phyloP scores from a whole-genome alignment of 1,140 invertebrate species.

The Leucophenga varia region DNA sequence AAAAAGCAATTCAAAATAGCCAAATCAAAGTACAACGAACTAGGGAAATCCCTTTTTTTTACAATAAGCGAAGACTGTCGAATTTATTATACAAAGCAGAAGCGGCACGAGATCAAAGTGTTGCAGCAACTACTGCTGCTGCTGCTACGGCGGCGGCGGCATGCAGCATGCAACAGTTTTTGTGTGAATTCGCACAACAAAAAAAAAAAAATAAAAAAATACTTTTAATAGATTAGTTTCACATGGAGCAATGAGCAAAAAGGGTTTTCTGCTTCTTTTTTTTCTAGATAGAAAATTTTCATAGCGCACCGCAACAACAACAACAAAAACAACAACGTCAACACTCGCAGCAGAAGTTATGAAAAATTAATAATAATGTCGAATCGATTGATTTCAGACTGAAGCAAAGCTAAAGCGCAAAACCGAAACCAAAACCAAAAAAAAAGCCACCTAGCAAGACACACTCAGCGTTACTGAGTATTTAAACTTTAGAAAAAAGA shows the following conservation, averaged over 20 bases:
- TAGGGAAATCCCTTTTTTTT: too few species aligned
- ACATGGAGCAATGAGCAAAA: constrained; percentile 33
- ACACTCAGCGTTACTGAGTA: too few species aligned
- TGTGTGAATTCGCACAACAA: too few species aligned
- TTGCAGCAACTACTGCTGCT: constrained; percentile 16
- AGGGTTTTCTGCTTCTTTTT: constrained; percentile 29
- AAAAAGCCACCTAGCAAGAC: constrained; percentile 11
- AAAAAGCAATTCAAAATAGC: constrained; percentile 34
- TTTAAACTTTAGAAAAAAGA: too few species aligned
- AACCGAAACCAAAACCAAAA: constrained; percentile 8
- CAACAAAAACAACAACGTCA: constrained; percentile 27
- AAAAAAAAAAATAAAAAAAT: too few species aligned
- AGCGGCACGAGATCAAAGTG: constrained; percentile 53
- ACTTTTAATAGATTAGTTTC: constrained; percentile 56
- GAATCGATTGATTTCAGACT: constrained; percentile 57
- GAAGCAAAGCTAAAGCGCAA: constrained; percentile 19
- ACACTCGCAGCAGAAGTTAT: constrained; percentile 51
- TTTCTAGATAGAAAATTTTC: constrained; percentile 15
- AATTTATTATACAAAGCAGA: constrained; percentile 54
- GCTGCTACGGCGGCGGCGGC: constrained; percentile 15
- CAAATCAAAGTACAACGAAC: too few species aligned
- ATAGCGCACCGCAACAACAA: constrained; percentile 33
- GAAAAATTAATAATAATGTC: constrained; percentile 58
- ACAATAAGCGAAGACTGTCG: too few species aligned
- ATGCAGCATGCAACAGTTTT: neutral